Percentiles rank a stretch among this genome's conserved stretches.
Conservation (phyloP, 2,797 vertebrate genomes). For the Syngnathus rostellatus region DNA sequence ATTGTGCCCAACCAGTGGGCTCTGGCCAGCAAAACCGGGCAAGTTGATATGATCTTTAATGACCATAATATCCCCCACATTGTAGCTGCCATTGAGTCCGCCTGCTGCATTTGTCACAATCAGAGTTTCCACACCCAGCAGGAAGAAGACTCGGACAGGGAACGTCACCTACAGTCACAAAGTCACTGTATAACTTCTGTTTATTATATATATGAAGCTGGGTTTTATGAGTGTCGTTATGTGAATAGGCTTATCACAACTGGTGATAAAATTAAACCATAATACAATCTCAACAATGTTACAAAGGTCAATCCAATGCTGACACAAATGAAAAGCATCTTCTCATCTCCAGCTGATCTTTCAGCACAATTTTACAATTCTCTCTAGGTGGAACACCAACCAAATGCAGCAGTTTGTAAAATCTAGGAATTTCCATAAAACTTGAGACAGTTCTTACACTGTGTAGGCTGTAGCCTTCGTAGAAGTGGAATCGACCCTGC, state of each 20-base stretch:
- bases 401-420: background rate
- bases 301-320: slow-evolving; percentile 28
- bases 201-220: background rate
- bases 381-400: background rate
- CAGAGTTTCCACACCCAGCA: slow-evolving; percentile 73
- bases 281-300: slow-evolving; percentile 5
- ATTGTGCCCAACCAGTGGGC: slow-evolving; percentile 64
- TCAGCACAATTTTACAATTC: slow-evolving; percentile 7
- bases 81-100: slow-evolving; percentile 65
- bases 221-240: slow-evolving; percentile 17
- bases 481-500: slow-evolving; percentile 80
- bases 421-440: background rate
- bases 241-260: slow-evolving; percentile 10
- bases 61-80: slow-evolving; percentile 79
- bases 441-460: slow-evolving; percentile 53
- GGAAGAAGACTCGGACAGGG: slow-evolving; percentile 76
- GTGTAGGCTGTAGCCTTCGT: slow-evolving; percentile 70
- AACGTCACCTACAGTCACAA: slow-evolving; percentile 68
- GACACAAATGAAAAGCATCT: background rate
- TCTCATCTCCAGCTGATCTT: slow-evolving; percentile 16
- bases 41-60: slow-evolving; percentile 81
- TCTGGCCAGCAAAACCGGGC: slow-evolving; percentile 72
- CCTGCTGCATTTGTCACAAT: slow-evolving; percentile 82
- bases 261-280: slow-evolving; percentile 19
- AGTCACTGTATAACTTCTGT: background rate